Evolutionary conservation across 2,797 vertebrate species (phyloP), one percentile per base, ranked within the genome.

Genomic region (Galagoides demidoff): DNA sequence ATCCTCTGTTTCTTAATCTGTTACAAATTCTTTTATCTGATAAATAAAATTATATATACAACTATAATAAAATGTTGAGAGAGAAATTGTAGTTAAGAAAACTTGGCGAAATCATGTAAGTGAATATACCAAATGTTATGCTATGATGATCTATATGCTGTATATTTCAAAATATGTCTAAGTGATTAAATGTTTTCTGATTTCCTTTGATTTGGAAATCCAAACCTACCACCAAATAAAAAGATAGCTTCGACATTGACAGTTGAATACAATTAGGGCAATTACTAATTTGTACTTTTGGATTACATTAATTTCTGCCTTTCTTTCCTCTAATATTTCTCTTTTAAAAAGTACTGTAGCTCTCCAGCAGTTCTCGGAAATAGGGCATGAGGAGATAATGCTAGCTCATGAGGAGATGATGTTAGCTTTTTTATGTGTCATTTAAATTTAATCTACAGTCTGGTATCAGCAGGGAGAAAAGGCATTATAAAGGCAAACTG

Each of bases 361-460:
- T 92, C 23, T 88, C 49, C 25, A 94, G 17, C 66, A 83, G 57
- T 93, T 97, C 71, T 94, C 83, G 59, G 68, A 92, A 90, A 82
- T 83, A 68, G 34, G 88, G 66, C n/a, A n/a, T 55, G 85, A 90
- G n/a, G 85, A 92, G n/a, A 85, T 90, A 78, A 88, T 95, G 25
- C 89, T 94, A 83, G 74, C 34, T 94, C 68, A 63, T 71, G 49
- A 85, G 49, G n/a, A 85, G 68, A 92, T 90, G 63, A 94, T 95
- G 34, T 74, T 96, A 81, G 52, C 49, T 96, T 92, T 91, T 95
- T 84, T 34, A 73, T 92, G 52, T 85, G 29, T 68, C 74, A 93
- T 95, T 93, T 95, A 92, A 76, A 87, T 92, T 82, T 92, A 91
- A 95, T 93, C 49, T 91, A 22, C 61, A 90, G 12, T 81, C 79